These are phyloP conservation scores for Sebastes schlegelii DNA, from an alignment of 2,113 vertebrate species.

Conservation along the genomic window DNA sequence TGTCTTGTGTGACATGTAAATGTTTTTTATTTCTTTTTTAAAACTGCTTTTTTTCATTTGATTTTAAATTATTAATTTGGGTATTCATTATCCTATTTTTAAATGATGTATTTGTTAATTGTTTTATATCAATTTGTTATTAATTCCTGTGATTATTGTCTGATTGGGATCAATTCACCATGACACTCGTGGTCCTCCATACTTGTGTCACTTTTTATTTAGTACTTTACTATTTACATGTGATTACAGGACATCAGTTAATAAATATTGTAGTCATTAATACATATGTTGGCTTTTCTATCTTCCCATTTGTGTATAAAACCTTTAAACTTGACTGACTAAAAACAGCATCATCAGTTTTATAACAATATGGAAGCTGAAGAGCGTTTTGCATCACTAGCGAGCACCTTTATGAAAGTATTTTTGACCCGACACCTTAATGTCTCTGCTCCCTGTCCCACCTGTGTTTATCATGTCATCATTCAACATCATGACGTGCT, in stretches of 20 bases:
- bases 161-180: neutral
- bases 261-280: neutral
- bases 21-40: neutral
- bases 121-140: neutral
- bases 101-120: neutral
- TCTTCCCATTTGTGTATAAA: neutral
- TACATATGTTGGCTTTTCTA: too few relatives aligned
- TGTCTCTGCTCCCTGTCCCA: slow-evolving; percentile 34
- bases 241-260: neutral
- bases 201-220: neutral
- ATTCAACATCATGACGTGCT: slow-evolving; percentile 33
- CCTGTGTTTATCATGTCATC: slow-evolving; percentile 25
- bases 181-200: neutral
- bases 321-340: neutral
- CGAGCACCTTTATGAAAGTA: slow-evolving; percentile 5
- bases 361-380: neutral
- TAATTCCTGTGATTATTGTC: neutral
- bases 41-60: neutral
- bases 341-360: neutral
- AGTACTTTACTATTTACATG: neutral
- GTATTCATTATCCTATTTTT: neutral
- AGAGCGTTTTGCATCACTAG: neutral
- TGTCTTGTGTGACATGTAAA: neutral
- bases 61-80: neutral
- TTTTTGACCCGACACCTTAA: slow-evolving; percentile 26